These are phyloP conservation scores for Diplogasteroides magnus DNA, from an alignment of 1,140 invertebrate species.

Conservation along the genomic window DNA sequence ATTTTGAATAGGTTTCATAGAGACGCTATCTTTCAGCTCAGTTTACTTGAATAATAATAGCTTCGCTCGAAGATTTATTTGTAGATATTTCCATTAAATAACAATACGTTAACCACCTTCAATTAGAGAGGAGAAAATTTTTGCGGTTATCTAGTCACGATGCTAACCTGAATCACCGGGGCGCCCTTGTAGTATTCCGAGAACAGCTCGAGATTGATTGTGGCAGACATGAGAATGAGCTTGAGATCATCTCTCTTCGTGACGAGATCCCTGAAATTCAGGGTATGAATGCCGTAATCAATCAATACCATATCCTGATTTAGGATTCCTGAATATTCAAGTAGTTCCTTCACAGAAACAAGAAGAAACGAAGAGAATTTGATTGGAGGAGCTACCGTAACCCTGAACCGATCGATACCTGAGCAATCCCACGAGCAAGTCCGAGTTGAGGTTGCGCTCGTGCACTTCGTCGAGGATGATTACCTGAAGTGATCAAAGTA, in stretches of 20 bases:
- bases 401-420: too few species aligned
- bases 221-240: slow-evolving; percentile 94
- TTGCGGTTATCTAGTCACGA: too few species aligned
- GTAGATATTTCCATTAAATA: too few species aligned
- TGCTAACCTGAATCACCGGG: slow-evolving; percentile 75
- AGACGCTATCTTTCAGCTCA: slow-evolving; percentile 12
- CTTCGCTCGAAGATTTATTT: slow-evolving; percentile 2
- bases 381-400: too few species aligned
- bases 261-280: not conserved
- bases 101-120: too few species aligned
- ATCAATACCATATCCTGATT: too few species aligned
- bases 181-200: slow-evolving; percentile 78
- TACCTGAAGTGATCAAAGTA: slow-evolving; percentile 63
- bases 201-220: slow-evolving; percentile 91
- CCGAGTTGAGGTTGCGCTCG: slow-evolving; percentile 87
- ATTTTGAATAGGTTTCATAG: slow-evolving; percentile 2
- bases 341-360: too few species aligned
- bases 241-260: slow-evolving; percentile 73
- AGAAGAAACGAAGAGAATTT: too few species aligned
- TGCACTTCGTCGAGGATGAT: slow-evolving; percentile 91
- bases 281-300: slow-evolving; percentile 60
- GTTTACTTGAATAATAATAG: slow-evolving; percentile 9
- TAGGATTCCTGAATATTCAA: too few species aligned
- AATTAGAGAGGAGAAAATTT: too few species aligned
- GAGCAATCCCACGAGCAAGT: slow-evolving; percentile 85